Conservation (phyloP, 2,888 invertebrate species). For the Criorhina ranunculi region DNA sequence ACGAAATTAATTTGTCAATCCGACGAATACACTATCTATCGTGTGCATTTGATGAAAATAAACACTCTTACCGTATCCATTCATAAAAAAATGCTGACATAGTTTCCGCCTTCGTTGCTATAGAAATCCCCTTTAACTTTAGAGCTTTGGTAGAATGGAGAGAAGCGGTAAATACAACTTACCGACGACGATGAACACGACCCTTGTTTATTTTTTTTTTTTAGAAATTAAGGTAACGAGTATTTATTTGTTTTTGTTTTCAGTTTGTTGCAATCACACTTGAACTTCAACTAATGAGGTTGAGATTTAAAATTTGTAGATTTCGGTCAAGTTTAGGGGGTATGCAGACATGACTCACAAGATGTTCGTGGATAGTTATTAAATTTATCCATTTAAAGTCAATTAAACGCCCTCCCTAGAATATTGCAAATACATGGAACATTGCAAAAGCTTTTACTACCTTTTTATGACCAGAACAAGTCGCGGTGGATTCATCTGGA, state of each 20-base stretch:
- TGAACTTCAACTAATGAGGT: constrained; percentile 3
- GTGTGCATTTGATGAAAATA: constrained; percentile 21
- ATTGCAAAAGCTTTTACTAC: neutral
- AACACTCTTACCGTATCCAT: constrained; percentile 13
- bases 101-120: constrained; percentile 22
- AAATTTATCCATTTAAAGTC: no score
- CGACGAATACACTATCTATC: neutral
- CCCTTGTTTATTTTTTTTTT: constrained; percentile 7
- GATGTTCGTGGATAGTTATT: no score
- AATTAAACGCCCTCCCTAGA: no score
- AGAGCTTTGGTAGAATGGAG: neutral
- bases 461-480: neutral
- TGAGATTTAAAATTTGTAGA: neutral
- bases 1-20: constrained; percentile 23
- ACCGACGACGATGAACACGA: neutral
- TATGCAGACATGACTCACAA: no score
- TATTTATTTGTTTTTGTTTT: constrained; percentile 1
- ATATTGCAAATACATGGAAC: neutral
- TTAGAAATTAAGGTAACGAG: neutral
- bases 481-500: no score
- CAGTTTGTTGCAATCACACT: constrained; percentile 13
- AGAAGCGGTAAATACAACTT: constrained; percentile 1
- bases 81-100: constrained; percentile 26
- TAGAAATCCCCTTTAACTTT: neutral
- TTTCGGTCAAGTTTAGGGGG: neutral